Conservation (phyloP, 1,140 invertebrate species). For the Magallana angulata region DNA sequence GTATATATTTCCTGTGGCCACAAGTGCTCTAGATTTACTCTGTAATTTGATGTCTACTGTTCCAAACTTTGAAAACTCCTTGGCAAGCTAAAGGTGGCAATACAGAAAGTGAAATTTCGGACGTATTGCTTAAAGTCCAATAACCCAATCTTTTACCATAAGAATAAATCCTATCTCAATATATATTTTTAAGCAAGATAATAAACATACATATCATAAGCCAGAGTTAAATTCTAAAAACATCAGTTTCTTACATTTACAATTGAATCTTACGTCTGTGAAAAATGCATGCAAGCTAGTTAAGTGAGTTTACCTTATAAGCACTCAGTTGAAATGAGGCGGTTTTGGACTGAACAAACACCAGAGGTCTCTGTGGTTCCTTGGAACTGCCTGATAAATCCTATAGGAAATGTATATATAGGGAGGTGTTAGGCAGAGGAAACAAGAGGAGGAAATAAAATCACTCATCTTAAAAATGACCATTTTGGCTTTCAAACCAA, state of each 20-base stretch:
- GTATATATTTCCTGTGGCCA: slow-evolving; percentile 57
- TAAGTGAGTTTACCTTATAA: background rate
- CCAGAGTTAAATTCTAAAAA: background rate
- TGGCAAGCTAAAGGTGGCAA: slow-evolving; percentile 49
- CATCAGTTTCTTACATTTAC: background rate
- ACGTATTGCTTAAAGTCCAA: background rate
- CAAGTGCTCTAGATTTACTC: slow-evolving; percentile 47
- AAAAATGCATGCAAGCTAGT: too few species aligned
- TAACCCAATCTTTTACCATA: too few species aligned
- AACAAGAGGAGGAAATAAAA: too few species aligned
- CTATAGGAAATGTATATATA: background rate
- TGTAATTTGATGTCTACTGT: slow-evolving; percentile 58
- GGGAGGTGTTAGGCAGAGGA: too few species aligned
- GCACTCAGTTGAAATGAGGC: slow-evolving; percentile 3
- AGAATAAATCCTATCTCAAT: too few species aligned
- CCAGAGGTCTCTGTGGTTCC: background rate
- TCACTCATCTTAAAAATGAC: too few species aligned
- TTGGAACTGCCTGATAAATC: background rate
- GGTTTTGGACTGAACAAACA: slow-evolving; percentile 23
- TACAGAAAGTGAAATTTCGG: background rate
- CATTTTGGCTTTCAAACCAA: too few species aligned
- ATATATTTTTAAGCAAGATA: too few species aligned
- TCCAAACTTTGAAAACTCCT: slow-evolving; percentile 60
- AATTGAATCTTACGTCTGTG: too few species aligned
- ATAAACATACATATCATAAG: background rate